Conservation (phyloP, 2,797 vertebrate genomes). For the Enteromius unitaeniatus region DNA sequence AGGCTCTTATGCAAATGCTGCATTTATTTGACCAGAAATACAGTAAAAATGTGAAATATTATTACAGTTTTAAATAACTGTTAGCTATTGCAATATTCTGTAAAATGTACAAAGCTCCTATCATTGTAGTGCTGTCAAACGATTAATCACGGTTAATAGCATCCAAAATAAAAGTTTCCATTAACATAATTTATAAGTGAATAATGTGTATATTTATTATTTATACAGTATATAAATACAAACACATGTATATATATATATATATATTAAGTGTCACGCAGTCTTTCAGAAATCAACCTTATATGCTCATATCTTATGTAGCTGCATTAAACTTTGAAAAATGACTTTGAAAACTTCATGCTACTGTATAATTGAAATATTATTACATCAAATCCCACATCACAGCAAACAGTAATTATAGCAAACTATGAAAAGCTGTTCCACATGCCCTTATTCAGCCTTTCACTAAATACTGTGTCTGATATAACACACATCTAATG, state of each 20-base stretch:
- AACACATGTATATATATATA: no score
- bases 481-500: slow-evolving; percentile 15
- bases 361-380: slow-evolving; percentile 18
- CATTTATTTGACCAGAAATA: not conserved
- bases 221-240: no score
- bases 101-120: not conserved
- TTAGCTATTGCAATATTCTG: not conserved
- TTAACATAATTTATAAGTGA: no score
- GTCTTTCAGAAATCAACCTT: not conserved
- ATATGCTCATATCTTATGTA: not conserved
- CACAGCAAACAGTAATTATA: slow-evolving; percentile 40
- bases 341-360: slow-evolving; percentile 8
- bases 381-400: slow-evolving; percentile 29
- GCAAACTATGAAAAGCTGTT: slow-evolving; percentile 26
- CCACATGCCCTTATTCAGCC: slow-evolving; percentile 30
- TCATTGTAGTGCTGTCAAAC: no score
- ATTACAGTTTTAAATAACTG: not conserved
- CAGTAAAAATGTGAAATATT: not conserved
- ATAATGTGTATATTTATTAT: no score
- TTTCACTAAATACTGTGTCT: slow-evolving; percentile 33
- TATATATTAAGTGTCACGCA: not conserved
- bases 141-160: no score
- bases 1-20: not conserved
- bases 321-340: slow-evolving; percentile 35
- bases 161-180: no score